Conservation (phyloP, 37 sponge, comb jelly and placozoan genomes). For the Petrosia ficiformis region DNA sequence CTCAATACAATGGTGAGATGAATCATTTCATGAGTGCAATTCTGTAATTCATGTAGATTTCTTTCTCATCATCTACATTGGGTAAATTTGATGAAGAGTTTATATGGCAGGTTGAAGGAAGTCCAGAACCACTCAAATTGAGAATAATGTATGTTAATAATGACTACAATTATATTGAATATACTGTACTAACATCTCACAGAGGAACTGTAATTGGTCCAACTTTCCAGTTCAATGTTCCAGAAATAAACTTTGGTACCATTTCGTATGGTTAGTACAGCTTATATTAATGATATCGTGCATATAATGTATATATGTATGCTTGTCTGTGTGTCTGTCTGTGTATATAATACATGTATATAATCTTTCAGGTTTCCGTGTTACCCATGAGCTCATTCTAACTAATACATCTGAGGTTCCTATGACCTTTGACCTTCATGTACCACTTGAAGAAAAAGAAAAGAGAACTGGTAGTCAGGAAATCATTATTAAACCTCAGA, state of each 20-base stretch:
- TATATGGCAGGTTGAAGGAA: conserved; percentile 62
- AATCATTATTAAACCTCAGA: conserved; percentile 68
- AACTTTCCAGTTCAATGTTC: conserved; percentile 86
- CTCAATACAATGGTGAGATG: no score
- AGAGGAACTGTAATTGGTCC: conserved; percentile 90
- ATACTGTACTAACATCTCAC: neutral
- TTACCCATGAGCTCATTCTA: conserved; percentile 55
- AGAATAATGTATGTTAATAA: conserved; percentile 48
- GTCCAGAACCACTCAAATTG: conserved; percentile 64
- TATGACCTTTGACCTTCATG: conserved; percentile 69
- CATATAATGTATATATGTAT: no score
- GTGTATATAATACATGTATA: no score
- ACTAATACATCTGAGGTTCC: conserved; percentile 91
- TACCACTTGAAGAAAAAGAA: conserved; percentile 50
- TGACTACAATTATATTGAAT: neutral
- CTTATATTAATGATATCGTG: no score
- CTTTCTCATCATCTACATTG: conserved; percentile 74
- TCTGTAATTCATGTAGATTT: no score
- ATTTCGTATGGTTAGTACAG: conserved; percentile 94
- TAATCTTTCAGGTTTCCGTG: conserved; percentile 55
- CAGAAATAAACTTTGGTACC: conserved; percentile 74
- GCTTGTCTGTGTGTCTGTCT: no score
- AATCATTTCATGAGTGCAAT: no score
- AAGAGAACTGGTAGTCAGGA: conserved; percentile 22
- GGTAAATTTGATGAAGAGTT: conserved; percentile 92